These are phyloP conservation scores for Brenthis hecate DNA, from an alignment of 2,888 invertebrate species.

Conservation along the genomic window DNA sequence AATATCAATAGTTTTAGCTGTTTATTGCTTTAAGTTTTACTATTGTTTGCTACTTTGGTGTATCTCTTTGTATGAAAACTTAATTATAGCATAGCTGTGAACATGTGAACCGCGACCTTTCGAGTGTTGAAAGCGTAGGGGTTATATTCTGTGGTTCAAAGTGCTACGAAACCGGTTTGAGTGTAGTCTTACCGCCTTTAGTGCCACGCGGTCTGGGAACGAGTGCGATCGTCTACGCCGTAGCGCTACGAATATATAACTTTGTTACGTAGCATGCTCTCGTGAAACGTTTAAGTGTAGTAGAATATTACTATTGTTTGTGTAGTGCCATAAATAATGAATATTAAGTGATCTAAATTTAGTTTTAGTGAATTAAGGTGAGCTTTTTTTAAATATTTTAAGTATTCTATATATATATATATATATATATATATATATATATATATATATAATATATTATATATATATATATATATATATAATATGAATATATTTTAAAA, in stretches of 20 bases:
- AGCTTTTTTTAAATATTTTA: conserved; percentile 1
- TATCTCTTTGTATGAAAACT: conserved; percentile 17
- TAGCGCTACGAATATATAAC: conserved; percentile 48
- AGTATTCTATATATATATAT: background rate
- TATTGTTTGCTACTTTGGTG: no score
- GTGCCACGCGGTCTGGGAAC: conserved; percentile 64
- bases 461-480: no score
- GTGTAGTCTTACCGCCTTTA: conserved; percentile 46
- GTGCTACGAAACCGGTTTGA: conserved; percentile 26
- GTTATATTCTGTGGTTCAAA: conserved; percentile 14
- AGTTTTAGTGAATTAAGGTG: conserved; percentile 6
- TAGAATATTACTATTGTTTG: background rate
- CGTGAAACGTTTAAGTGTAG: conserved; percentile 12
- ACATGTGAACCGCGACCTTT: conserved; percentile 24
- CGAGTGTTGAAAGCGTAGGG: conserved; percentile 18
- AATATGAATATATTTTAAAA: no score
- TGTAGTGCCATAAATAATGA: background rate
- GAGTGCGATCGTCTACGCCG: conserved; percentile 67
- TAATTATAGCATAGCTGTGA: conserved; percentile 11
- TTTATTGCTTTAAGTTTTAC: no score
- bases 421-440: background rate
- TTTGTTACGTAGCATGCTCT: conserved; percentile 33
- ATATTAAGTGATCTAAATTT: conserved; percentile 5
- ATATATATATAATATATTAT: no score
- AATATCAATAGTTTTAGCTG: no score